Evolutionary conservation across 1,140 invertebrate genomes (phyloP), one percentile per base, ranked within the genome.

Genomic region (Penaeus chinensis): DNA sequence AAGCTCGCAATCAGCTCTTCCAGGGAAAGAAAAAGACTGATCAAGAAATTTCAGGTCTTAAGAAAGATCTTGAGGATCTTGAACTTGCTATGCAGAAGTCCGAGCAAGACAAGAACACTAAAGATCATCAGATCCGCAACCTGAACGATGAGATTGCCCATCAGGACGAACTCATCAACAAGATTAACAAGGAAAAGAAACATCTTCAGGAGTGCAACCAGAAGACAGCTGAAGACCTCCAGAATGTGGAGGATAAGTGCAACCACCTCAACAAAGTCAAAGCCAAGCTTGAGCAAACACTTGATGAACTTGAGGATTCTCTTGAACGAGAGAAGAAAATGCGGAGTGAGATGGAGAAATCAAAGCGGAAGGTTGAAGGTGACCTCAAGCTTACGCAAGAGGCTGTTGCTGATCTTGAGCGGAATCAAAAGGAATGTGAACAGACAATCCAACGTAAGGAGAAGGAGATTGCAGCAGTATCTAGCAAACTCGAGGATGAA

Each of bases 381-480:
- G 86, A 87, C 61, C 78, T 87, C 7, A 87, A 83, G 60, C 80
- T 87, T 2, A 87, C 86, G 16, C 86, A 87, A 27, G 86, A 87
- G 32, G 32, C 86, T 8, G 80, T 87, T 13, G 81, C 86, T 62
- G 86, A 87, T 60, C 91, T 94, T 37, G 93, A 93, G 66, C 94
- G 94, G 87, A 93, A 93, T 89, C 93, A 94, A 90, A 94, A 94
- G 91, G 95, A 95, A 90, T 93, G 95, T 79, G 91, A 95, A n/a
- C 94, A 95, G 91, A 97, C 96, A 92, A 96, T 98, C 91, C 97
- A 97, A 93, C 96, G 97, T 93, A 99, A 99, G 94, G 98, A 99
- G 94, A 97, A 98, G 94, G 98, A 99, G 94, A 95, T 99, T 92
- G 96, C 96, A 65, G 97, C 96, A 87, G 94, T 99, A 90, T 96